A percentile compares a stretch with the other conserved stretches of the same genome.
Evolutionary conservation across 2,113 vertebrate species (phyloP).

Genomic region (Corapipo altera): DNA sequence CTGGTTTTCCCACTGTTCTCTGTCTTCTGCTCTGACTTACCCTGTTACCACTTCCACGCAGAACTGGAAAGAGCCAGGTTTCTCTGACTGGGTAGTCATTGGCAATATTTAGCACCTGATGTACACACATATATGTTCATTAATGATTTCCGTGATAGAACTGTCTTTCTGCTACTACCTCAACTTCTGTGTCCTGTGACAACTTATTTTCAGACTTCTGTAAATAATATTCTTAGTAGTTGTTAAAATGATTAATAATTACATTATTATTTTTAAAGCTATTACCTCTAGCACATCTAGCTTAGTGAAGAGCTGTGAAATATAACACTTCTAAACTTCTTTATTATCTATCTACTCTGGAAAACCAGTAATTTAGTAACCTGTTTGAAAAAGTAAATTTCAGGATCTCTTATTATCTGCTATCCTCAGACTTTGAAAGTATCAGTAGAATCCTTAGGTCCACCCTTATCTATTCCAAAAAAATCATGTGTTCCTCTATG

Average conservation of each 20-base stretch:
- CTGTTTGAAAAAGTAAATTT: not conserved
- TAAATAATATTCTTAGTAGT: not conserved
- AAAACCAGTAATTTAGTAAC: not conserved
- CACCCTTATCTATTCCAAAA: not conserved
- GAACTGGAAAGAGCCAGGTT: not conserved
- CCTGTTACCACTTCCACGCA: not conserved
- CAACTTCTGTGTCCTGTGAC: not conserved
- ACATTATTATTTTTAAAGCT: not conserved
- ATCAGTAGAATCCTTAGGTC: not conserved
- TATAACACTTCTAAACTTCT: not conserved
- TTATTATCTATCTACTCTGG: not conserved
- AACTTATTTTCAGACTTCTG: not conserved
- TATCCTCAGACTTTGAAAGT: not conserved
- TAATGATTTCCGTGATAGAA: not conserved
- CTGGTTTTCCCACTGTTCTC: not conserved
- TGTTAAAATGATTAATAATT: not conserved
- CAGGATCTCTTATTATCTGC: not conserved
- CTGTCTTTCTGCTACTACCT: not conserved
- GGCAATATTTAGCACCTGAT: not conserved
- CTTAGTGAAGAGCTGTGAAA: not conserved
- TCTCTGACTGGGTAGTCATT: not conserved
- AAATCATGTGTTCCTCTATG: not conserved
- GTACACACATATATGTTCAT: not conserved
- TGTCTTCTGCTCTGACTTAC: not conserved
- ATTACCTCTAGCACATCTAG: not conserved